phyloP scores from a whole-genome alignment of 2,113 vertebrate species.

The Macaca nemestrina region DNA sequence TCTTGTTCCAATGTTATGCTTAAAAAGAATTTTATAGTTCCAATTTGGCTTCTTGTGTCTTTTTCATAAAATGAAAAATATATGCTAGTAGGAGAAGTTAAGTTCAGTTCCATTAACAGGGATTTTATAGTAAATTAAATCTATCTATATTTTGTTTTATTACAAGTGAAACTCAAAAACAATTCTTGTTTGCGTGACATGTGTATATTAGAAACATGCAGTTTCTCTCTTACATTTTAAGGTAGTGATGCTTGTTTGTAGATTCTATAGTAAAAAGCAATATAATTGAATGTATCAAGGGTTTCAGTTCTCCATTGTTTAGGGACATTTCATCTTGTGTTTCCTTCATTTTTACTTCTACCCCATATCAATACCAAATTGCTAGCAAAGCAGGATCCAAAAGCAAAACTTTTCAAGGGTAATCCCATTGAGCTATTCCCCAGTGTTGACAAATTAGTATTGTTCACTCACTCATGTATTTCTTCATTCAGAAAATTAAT shows the following conservation, averaged over 20 bases:
- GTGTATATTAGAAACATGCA: neutral
- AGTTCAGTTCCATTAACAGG: slow-evolving; percentile 22
- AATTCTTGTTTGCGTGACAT: neutral
- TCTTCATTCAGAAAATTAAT: neutral
- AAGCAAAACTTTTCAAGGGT: neutral
- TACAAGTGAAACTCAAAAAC: neutral
- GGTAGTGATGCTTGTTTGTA: neutral
- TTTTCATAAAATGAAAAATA: slow-evolving; percentile 1
- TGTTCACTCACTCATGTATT: neutral
- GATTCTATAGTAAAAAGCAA: neutral
- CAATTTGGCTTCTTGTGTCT: neutral
- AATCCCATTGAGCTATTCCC: rapidly evolving
- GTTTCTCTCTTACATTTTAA: neutral
- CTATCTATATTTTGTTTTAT: neutral
- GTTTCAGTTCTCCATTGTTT: neutral
- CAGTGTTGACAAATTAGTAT: neutral
- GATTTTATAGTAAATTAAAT: slow-evolving; percentile 27
- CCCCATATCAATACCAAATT: neutral
- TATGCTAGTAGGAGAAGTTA: neutral
- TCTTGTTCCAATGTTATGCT: slow-evolving; percentile 58
- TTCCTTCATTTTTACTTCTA: neutral
- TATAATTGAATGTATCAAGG: neutral
- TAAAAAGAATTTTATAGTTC: slow-evolving; percentile 36
- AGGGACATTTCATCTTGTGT: neutral
- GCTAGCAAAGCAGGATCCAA: neutral